Conservation (phyloP, 2,113 vertebrate species). For the Myxocyprinus asiaticus region DNA sequence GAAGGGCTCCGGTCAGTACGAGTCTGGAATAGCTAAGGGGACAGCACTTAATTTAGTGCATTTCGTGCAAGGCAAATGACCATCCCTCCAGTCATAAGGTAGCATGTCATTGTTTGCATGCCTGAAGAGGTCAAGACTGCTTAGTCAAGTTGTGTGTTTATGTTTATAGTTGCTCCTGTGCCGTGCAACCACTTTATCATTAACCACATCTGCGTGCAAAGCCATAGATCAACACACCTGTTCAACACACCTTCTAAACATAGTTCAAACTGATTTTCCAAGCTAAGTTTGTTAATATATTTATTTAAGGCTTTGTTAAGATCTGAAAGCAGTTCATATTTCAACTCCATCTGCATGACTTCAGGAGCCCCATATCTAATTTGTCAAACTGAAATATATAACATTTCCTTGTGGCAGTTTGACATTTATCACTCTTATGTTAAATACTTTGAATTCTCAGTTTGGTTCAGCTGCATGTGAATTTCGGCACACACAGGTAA, state of each 20-base stretch:
- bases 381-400: slow-evolving; percentile 48
- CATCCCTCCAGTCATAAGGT: slow-evolving; percentile 19
- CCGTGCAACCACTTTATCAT: slow-evolving; percentile 1
- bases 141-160: background rate
- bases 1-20: background rate
- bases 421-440: slow-evolving; percentile 35
- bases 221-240: slow-evolving; percentile 16
- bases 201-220: background rate
- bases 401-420: slow-evolving; percentile 44
- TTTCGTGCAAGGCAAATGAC: slow-evolving; percentile 25
- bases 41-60: slow-evolving; percentile 46
- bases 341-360: slow-evolving; percentile 15
- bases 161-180: background rate
- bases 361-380: slow-evolving; percentile 30
- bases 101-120: slow-evolving; percentile 1
- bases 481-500: background rate
- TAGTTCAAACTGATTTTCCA: background rate
- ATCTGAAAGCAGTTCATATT: slow-evolving; percentile 10
- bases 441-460: slow-evolving; percentile 47
- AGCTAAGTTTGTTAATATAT: background rate
- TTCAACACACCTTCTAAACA: background rate
- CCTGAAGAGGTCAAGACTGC: slow-evolving; percentile 10
- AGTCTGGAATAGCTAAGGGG: slow-evolving; percentile 28
- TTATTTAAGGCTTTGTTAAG: background rate
- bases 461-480: slow-evolving; percentile 23